phyloP scores from a whole-genome alignment of 64 coral and sea anemone species.

The Porites lutea region DNA sequence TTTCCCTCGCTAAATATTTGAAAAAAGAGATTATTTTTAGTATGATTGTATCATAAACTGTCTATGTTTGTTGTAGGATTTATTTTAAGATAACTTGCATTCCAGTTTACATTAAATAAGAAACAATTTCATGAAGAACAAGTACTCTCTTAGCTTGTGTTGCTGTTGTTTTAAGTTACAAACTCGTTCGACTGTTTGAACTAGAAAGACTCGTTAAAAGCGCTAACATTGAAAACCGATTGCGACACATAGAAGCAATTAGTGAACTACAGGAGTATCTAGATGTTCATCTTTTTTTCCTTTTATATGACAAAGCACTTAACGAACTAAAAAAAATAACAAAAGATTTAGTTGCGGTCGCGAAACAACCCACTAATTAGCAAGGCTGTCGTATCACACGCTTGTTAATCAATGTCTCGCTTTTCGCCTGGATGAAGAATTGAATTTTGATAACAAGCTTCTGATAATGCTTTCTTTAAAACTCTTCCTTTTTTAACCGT shows the following conservation, averaged over 20 bases:
- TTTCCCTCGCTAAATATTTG: not conserved
- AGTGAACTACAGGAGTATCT: not conserved
- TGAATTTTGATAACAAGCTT: not conserved
- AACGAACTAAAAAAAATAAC: slow-evolving; percentile 39
- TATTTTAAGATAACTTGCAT: slow-evolving; percentile 32
- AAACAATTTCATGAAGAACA: not conserved
- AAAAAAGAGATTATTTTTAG: slow-evolving; percentile 9
- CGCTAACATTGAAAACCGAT: not conserved
- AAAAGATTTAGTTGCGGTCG: slow-evolving; percentile 51
- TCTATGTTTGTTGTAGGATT: slow-evolving; percentile 1
- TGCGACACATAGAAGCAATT: slow-evolving; percentile 16
- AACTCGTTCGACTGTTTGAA: too few relatives aligned
- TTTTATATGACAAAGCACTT: slow-evolving; percentile 45
- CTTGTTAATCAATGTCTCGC: slow-evolving; percentile 3
- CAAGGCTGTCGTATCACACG: slow-evolving; percentile 6
- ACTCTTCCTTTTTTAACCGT: not conserved
- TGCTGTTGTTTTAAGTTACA: not conserved
- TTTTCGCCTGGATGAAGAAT: not conserved
- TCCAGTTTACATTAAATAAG: slow-evolving; percentile 31
- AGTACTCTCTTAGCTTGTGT: not conserved
- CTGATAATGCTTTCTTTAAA: not conserved
- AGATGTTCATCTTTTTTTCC: not conserved
- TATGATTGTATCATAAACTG: not conserved
- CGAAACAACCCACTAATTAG: slow-evolving; percentile 39
- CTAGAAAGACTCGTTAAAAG: not conserved